phyloP scores from a whole-genome alignment of 2,113 vertebrate species.

The Aptenodytes forsteri region DNA sequence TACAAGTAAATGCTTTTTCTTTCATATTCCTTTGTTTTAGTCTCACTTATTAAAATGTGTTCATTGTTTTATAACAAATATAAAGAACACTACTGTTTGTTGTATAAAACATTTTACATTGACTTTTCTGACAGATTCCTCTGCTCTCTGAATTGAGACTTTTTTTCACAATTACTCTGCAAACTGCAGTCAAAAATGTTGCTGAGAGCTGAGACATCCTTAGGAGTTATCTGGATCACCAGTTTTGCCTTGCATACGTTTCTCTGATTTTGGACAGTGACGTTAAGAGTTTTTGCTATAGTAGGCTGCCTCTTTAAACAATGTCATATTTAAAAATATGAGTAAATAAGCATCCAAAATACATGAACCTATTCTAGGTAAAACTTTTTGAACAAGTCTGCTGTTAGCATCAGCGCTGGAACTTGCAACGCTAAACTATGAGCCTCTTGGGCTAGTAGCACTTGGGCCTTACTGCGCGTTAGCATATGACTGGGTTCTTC shows the following conservation, averaged over 20 bases:
- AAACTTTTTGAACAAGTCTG: neutral
- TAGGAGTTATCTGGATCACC: neutral
- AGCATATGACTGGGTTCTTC: neutral
- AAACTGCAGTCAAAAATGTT: neutral
- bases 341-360: neutral
- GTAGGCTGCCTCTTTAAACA: neutral
- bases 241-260: neutral
- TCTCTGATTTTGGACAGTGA: neutral
- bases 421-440: neutral
- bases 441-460: neutral
- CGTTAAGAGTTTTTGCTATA: neutral
- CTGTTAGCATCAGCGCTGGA: neutral
- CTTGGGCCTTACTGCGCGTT: neutral
- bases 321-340: neutral
- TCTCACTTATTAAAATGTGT: neutral
- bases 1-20: neutral
- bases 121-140: neutral
- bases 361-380: neutral
- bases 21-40: neutral
- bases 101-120: neutral
- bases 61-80: neutral
- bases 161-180: neutral
- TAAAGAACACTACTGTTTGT: neutral
- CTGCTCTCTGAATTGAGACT: neutral
- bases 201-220: neutral